These are phyloP conservation scores for Mastacembelus armatus DNA, from an alignment of 2,797 vertebrate species.

Conservation along the genomic window DNA sequence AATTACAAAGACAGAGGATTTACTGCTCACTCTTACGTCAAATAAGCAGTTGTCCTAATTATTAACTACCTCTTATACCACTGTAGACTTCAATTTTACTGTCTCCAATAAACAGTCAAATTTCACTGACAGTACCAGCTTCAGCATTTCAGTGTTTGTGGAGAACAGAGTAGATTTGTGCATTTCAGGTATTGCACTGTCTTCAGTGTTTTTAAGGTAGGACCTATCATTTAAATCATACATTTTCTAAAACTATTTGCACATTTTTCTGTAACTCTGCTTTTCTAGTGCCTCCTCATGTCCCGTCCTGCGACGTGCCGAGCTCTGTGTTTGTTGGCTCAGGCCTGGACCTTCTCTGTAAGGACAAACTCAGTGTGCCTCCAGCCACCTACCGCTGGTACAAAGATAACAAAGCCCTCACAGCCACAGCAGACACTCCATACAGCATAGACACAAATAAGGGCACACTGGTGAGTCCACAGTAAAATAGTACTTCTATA, in stretches of 20 bases:
- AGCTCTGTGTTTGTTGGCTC: conserved; percentile 87
- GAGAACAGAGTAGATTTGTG: neutral
- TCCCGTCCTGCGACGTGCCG: conserved; percentile 90
- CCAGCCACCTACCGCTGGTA: conserved; percentile 93
- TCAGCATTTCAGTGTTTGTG: too few species aligned
- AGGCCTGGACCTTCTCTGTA: conserved; percentile 89
- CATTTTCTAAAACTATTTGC: neutral
- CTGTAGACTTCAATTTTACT: too few species aligned
- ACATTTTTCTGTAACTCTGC: neutral
- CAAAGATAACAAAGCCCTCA: conserved; percentile 89
- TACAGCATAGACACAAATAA: conserved; percentile 88
- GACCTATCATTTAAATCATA: too few species aligned
- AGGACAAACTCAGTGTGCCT: conserved; percentile 90
- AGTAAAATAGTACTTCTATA: too few species aligned
- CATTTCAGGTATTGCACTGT: neutral
- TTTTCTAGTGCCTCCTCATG: conserved; percentile 87
- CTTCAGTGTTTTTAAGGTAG: too few species aligned
- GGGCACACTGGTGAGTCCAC: conserved; percentile 89
- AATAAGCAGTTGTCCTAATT: too few species aligned
- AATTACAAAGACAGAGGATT: too few species aligned
- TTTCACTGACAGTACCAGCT: too few species aligned
- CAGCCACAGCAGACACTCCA: conserved; percentile 74
- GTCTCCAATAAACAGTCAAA: too few species aligned
- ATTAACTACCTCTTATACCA: too few species aligned
- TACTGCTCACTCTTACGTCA: too few species aligned